These are phyloP conservation scores for Crossaster papposus DNA, from an alignment of 53 echinoderm and acorn worm genomes.

Conservation along the genomic window DNA sequence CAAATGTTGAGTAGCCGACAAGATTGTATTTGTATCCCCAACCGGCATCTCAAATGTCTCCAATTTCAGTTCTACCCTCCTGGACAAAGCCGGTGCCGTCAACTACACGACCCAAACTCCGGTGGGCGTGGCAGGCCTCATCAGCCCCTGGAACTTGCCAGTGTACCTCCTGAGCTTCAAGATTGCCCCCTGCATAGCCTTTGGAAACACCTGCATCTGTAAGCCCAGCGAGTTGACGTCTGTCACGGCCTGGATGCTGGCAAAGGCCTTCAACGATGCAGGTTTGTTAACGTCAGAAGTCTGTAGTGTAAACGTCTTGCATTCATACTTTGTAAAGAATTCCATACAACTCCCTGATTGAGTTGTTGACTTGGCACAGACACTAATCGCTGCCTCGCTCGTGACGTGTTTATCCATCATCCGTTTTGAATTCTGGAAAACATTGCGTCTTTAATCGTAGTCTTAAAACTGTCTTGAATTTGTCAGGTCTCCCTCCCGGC, in stretches of 20 bases:
- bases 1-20: background rate
- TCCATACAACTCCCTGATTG: too few species aligned
- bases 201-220: slow-evolving; percentile 95
- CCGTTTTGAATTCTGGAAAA: too few species aligned
- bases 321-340: background rate
- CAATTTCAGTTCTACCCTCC: slow-evolving; percentile 68
- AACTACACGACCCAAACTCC: slow-evolving; percentile 86
- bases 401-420: too few species aligned
- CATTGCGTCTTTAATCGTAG: too few species aligned
- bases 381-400: too few species aligned
- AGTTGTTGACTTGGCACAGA: too few species aligned
- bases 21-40: background rate
- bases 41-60: background rate
- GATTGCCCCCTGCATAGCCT: slow-evolving; percentile 94
- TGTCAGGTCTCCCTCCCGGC: slow-evolving; percentile 87
- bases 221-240: slow-evolving; percentile 99
- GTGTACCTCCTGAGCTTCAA: slow-evolving; percentile 93
- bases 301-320: background rate
- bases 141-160: slow-evolving; percentile 99
- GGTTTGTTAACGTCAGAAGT: slow-evolving; percentile 67
- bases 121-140: slow-evolving; percentile 95
- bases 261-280: slow-evolving; percentile 77
- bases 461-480: background rate
- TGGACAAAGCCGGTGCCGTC: slow-evolving; percentile 71
- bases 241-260: slow-evolving; percentile 85